Evolutionary conservation across 2,888 invertebrate species (phyloP).

Genomic region (Scaptomyza caliginosa): DNA sequence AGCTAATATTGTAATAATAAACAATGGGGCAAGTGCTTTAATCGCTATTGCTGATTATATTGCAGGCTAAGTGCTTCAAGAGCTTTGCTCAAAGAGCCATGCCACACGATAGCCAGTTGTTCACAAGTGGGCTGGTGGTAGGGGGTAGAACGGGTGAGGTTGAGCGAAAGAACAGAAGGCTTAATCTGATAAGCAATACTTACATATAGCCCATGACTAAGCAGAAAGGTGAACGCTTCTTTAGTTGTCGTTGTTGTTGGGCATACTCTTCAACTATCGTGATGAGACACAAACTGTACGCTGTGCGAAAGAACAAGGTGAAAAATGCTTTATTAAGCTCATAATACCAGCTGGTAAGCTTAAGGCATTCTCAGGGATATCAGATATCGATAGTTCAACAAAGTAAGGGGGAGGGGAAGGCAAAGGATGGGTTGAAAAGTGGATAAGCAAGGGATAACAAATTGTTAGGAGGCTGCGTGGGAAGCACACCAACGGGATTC

Average conservation of each 20-base stretch:
- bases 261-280: slow-evolving; percentile 42
- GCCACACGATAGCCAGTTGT: slow-evolving; percentile 41
- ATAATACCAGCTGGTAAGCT: slow-evolving; percentile 1
- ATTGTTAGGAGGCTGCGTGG: background rate
- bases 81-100: slow-evolving; percentile 39
- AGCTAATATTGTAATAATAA: slow-evolving; percentile 79
- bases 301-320: slow-evolving; percentile 25
- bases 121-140: background rate
- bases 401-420: too few relatives aligned
- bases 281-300: slow-evolving; percentile 39
- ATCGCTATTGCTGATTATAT: slow-evolving; percentile 79
- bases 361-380: slow-evolving; percentile 7
- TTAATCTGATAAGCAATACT: slow-evolving; percentile 61
- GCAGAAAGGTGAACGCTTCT: slow-evolving; percentile 47
- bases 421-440: too few relatives aligned
- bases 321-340: slow-evolving; percentile 31
- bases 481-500: background rate
- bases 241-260: slow-evolving; percentile 5
- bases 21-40: slow-evolving; percentile 79
- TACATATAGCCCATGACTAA: slow-evolving; percentile 50
- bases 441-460: background rate
- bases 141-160: background rate
- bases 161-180: slow-evolving; percentile 22
- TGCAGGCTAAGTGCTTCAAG: slow-evolving; percentile 72
- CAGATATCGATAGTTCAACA: slow-evolving; percentile 2